Percentiles rank a stretch among this genome's conserved stretches.
Evolutionary conservation across 2,797 vertebrate species (phyloP).

Genomic region (Pachyuromys duprasi): DNA sequence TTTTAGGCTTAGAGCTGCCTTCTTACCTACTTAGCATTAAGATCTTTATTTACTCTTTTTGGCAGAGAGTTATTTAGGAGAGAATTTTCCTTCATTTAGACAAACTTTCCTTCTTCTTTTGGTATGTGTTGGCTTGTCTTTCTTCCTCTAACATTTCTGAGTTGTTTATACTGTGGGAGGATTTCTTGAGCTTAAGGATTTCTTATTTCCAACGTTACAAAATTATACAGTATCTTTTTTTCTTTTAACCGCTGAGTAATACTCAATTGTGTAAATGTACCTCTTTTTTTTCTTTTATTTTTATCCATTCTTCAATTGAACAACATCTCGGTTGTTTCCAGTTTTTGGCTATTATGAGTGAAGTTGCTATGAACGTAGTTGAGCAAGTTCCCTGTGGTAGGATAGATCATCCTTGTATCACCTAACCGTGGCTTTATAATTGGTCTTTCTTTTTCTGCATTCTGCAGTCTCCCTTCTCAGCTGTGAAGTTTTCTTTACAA

Average conservation of each 20-base stretch:
- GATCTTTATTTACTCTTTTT: neutral
- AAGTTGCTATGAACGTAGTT: too few species aligned
- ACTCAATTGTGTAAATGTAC: neutral
- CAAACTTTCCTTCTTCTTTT: neutral
- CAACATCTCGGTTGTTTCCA: neutral
- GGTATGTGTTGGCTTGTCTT: neutral
- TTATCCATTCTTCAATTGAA: neutral
- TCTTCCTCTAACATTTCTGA: conserved; percentile 12
- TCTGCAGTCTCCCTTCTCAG: neutral
- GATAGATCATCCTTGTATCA: neutral
- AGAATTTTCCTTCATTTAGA: conserved; percentile 14
- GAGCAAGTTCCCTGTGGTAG: neutral
- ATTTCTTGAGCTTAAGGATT: neutral
- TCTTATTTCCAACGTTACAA: neutral
- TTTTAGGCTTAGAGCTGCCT: neutral
- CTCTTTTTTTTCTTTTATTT: too few species aligned
- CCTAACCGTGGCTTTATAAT: neutral
- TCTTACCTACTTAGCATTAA: neutral
- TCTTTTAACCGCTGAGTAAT: neutral
- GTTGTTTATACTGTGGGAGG: neutral
- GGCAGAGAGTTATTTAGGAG: neutral
- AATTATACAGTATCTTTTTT: neutral
- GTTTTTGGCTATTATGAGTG: neutral
- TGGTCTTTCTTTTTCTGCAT: neutral
- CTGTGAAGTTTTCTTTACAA: neutral